Evolutionary conservation across 2,797 vertebrate species (phyloP).

Genomic region (Pseudochirops corinnae): DNA sequence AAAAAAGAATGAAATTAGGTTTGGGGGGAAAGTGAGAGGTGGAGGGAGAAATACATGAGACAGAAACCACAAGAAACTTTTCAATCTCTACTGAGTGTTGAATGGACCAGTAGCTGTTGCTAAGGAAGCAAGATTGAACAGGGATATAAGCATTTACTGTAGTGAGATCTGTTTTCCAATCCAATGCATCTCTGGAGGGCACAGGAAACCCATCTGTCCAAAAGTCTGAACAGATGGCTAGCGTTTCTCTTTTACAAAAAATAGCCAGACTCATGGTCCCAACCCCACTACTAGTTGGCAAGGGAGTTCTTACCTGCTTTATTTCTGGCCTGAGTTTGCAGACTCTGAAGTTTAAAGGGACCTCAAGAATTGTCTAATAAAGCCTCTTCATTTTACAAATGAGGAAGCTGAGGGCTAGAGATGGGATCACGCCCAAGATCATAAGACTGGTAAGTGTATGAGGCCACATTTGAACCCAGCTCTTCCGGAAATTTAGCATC

Average conservation of each 20-base stretch:
- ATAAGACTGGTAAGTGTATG: neutral
- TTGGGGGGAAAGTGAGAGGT: neutral
- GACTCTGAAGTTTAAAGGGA: neutral
- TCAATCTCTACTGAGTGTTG: neutral
- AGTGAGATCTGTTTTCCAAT: neutral
- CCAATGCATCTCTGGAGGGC: neutral
- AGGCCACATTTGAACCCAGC: neutral
- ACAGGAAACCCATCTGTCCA: neutral
- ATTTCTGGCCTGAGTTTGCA: neutral
- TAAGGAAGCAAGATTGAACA: neutral
- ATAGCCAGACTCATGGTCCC: neutral
- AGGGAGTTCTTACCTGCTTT: neutral
- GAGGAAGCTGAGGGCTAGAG: neutral
- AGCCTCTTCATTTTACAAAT: neutral
- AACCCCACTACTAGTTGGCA: neutral
- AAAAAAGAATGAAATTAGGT: neutral
- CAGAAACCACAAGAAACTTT: neutral
- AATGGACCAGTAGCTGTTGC: neutral
- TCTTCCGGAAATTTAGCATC: neutral
- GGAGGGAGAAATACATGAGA: neutral
- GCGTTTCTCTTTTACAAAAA: conserved; percentile 39
- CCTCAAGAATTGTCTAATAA: neutral
- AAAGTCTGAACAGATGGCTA: neutral
- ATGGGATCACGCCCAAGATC: neutral
- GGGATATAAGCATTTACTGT: neutral